Evolutionary conservation across 2,888 invertebrate species (phyloP), one percentile per base, ranked within the genome.

Genomic region (Eupithecia inturbata): DNA sequence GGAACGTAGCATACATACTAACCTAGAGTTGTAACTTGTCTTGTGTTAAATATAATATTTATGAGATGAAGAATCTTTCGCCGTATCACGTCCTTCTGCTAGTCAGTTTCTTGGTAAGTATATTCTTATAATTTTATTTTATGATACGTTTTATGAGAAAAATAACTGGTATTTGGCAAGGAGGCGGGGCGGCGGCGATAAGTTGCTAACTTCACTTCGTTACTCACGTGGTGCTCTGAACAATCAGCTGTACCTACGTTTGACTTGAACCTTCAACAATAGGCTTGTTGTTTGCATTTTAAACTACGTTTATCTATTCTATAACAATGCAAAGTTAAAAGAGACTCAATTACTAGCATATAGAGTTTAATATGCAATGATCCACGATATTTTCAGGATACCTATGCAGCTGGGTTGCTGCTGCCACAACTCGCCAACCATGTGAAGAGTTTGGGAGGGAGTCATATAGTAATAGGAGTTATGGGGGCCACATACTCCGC

Each of bases 401-500:
- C 84, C 78, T 45, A 86, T 28, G 74, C 82, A 41, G 81, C 80
- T 36, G 85, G 85, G 22, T 68, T 87, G 39, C 78, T 88, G 63
- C 68, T 85, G 74, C 85, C 88, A 0, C 87, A 87, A 68, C 73
- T 88, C 6, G 80, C 81, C 36, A 88, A 90, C 36, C 93, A 95
- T 82, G 87, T 95, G 9, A 88, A 89, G 74, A 82, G 88, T 66
- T 82, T 95, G 60, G 95, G 95, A 16, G 94, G 92, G 62, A 94
- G 94, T 22, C 95, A 95, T 79, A 89, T 95, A 73, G 83, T 92
- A 45, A 88, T 95, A 68, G 95, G 95, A 28, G 78, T 95, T n/a
- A 86, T 95, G 82, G 92, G 91, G 31, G 95, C 96, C 0, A 81
- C 93, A 26, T 96, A 95, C 87, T 93, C 95, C 1, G 94, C 90